These are phyloP conservation scores for Labia minor DNA, from an alignment of 2,888 invertebrate species.

Conservation along the genomic window DNA sequence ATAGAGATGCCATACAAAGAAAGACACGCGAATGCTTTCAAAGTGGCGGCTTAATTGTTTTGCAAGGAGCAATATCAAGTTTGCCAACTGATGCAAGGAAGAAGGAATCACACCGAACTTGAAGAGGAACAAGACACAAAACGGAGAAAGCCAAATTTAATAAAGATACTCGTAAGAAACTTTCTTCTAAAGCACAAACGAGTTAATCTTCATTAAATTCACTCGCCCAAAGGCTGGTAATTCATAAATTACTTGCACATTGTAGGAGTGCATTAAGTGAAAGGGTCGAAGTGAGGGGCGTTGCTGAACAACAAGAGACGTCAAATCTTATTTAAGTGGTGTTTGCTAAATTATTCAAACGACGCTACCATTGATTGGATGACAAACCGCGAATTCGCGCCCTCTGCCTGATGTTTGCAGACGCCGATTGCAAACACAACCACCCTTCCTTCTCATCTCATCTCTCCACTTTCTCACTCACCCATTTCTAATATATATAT, in stretches of 20 bases:
- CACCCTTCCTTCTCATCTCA: background rate
- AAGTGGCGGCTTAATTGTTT: background rate
- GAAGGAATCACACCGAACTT: background rate
- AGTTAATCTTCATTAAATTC: constrained; percentile 1
- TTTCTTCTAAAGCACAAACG: background rate
- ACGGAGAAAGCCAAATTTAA: constrained; percentile 8
- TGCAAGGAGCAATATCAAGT: constrained; percentile 13
- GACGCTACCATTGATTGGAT: constrained; percentile 7
- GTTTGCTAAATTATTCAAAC: constrained; percentile 8
- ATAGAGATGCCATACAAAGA: background rate
- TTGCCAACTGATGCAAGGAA: background rate
- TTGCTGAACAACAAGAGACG: background rate
- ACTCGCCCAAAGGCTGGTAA: background rate
- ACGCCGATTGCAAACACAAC: constrained; percentile 1
- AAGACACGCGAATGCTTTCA: background rate
- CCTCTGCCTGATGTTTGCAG: background rate
- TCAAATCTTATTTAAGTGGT: constrained; percentile 6
- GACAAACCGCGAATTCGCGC: constrained; percentile 3
- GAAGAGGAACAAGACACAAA: background rate
- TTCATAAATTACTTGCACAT: background rate
- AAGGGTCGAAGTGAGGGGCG: background rate
- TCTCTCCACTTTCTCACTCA: no score
- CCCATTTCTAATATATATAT: no score
- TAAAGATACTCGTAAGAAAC: background rate
- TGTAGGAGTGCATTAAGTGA: background rate